These are phyloP conservation scores for Oopsacas minuta DNA, from an alignment of 37 sponge, comb jelly and placozoan species.

Conservation along the genomic window DNA sequence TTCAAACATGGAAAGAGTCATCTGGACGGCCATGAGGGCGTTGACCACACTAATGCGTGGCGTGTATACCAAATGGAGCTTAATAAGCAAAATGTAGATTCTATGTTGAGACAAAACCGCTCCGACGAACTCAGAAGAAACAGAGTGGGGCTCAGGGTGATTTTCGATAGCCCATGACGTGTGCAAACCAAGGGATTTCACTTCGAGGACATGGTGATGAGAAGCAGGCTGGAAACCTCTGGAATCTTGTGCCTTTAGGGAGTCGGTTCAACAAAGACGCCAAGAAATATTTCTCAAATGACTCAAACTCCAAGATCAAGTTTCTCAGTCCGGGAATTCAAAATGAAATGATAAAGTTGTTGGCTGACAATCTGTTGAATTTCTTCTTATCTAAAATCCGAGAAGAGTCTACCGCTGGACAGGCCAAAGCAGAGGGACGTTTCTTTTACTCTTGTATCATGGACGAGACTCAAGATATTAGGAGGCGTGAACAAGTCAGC, in stretches of 20 bases:
- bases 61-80: not conserved
- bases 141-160: not conserved
- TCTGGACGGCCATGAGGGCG: not conserved
- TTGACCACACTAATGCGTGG: not conserved
- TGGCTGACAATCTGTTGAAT: not conserved
- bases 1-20: not conserved
- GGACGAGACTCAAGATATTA: not conserved
- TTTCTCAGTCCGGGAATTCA: not conserved
- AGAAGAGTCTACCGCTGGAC: not conserved
- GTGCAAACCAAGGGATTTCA: not conserved
- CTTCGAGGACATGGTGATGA: not conserved
- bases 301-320: not conserved
- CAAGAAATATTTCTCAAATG: not conserved
- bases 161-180: not conserved
- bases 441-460: not conserved
- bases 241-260: not conserved
- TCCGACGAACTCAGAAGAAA: not conserved
- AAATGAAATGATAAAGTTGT: not conserved
- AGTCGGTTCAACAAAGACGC: not conserved
- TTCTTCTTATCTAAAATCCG: not conserved
- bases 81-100: not conserved
- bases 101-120: not conserved
- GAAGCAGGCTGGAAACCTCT: not conserved
- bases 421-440: not conserved
- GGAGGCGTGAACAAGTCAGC: not conserved